These are phyloP conservation scores for Pteria penguin DNA, from an alignment of 2,888 invertebrate genomes.

Conservation along the genomic window DNA sequence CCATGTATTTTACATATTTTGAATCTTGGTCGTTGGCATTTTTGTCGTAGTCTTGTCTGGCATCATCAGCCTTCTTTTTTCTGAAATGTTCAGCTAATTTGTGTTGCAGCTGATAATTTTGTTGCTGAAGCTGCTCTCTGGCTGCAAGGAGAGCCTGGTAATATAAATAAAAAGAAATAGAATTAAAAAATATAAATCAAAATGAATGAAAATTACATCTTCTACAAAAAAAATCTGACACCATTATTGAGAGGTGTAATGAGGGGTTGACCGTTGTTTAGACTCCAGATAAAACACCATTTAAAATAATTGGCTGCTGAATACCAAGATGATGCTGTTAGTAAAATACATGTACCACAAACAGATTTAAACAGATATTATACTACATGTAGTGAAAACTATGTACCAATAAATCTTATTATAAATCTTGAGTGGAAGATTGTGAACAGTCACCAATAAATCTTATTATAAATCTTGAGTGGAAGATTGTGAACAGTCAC, in stretches of 20 bases:
- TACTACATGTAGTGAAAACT: no score
- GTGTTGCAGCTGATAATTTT: conserved; percentile 78
- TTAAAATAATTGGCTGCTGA: conserved; percentile 8
- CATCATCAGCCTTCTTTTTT: conserved; percentile 79
- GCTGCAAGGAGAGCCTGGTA: conserved; percentile 65
- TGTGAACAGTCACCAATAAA: no score
- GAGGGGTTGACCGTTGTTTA: no score
- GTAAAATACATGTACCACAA: no score
- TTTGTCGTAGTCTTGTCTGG: conserved; percentile 76
- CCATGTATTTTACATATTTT: conserved; percentile 79
- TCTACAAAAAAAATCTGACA: not conserved
- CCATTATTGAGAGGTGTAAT: no score
- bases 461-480: no score
- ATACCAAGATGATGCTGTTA: no score
- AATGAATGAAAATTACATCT: not conserved
- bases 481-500: no score
- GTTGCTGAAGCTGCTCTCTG: conserved; percentile 74
- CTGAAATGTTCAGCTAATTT: conserved; percentile 79
- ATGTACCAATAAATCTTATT: no score
- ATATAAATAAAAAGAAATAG: not conserved
- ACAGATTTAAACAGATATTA: no score
- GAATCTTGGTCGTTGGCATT: conserved; percentile 79
- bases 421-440: no score
- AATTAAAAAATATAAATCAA: not conserved
- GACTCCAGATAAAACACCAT: no score